Evolutionary conservation across 2,113 vertebrate genomes (phyloP).

Genomic region (Malurus alboscapulatus): DNA sequence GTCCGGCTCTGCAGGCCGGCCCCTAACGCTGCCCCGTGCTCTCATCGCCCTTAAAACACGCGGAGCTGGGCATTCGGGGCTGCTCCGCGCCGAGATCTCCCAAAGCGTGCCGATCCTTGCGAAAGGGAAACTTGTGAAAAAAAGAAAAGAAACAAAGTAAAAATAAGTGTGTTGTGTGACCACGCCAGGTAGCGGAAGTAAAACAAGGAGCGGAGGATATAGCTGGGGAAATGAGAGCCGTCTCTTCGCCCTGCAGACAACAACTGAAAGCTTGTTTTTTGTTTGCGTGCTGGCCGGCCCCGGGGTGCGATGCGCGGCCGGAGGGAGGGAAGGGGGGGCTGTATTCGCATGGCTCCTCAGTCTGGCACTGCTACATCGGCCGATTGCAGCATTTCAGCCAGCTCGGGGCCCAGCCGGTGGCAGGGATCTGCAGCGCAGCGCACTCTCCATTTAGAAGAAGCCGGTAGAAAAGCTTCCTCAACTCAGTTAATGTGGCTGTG

Average conservation of each 20-base stretch:
- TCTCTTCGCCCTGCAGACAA: neutral
- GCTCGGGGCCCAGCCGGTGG: neutral
- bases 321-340: neutral
- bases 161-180: neutral
- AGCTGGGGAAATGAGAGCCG: neutral
- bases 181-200: neutral
- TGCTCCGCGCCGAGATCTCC: no score
- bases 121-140: neutral
- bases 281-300: neutral
- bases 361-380: neutral
- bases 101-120: neutral
- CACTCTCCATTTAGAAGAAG: neutral
- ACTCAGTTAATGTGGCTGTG: neutral
- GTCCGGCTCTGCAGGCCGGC: neutral
- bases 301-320: neutral
- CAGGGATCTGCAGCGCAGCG: neutral
- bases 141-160: neutral
- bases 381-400: neutral
- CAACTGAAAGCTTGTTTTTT: neutral
- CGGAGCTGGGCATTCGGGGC: accelerated
- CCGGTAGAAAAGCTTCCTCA: neutral
- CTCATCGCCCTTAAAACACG: accelerated
- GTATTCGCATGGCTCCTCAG: neutral
- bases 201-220: neutral
- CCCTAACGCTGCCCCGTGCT: accelerated